Evolutionary conservation across 2,113 vertebrate species (phyloP), one percentile per base, ranked within the genome.

Genomic region (Rhodinocichla rosea): DNA sequence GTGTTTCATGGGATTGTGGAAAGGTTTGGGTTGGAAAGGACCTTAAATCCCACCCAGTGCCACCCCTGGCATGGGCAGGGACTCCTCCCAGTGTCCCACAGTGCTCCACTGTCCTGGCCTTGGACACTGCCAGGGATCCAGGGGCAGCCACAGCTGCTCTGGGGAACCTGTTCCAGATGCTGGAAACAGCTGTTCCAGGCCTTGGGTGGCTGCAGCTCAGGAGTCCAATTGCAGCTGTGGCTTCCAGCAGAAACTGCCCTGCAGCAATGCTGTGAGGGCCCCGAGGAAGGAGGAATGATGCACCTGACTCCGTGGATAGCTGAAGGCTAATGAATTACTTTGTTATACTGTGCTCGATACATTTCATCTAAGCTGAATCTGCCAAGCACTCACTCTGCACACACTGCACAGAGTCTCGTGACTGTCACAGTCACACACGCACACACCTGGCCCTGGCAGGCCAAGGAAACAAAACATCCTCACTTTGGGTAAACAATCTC

Each of bases 81-180:
- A 76, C 62, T 14, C 2, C 11, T 68, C 1, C 35, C 44, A 42
- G 13, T 18, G 0, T 1, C 37, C 44, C 37, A 20, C 2, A 3
- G 0, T 32, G 60, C 15, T 57, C 50, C 70, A 7, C 15, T 42
- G n/a, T 2, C 18, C 59, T 42, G 53, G 44, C 53, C 53, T 3
- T 9, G 71, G 35, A 1, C 13, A 22, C 44, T 59, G 0, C 62
- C 62, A 50, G 71, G 62, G 52, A 15, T 15, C 55, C 55, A 55
- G 42, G 70, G 42, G 42, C 50, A 49, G 60, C 70, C 60, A 4
- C 60, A 30, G 60, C 62, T 67, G 13, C 59, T 27, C 44, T 53
- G 68, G 45, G 26, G 9, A 39, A 3, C 2, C n/a, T 2, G 13
- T 15, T 18, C 62, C 71, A 42, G 53, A 4, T 32, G 71, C 2